Percentiles rank a stretch among this genome's conserved stretches.
These are phyloP conservation scores for Hippoglossus stenolepis DNA, from an alignment of 2,113 vertebrate species.

Conservation along the genomic window DNA sequence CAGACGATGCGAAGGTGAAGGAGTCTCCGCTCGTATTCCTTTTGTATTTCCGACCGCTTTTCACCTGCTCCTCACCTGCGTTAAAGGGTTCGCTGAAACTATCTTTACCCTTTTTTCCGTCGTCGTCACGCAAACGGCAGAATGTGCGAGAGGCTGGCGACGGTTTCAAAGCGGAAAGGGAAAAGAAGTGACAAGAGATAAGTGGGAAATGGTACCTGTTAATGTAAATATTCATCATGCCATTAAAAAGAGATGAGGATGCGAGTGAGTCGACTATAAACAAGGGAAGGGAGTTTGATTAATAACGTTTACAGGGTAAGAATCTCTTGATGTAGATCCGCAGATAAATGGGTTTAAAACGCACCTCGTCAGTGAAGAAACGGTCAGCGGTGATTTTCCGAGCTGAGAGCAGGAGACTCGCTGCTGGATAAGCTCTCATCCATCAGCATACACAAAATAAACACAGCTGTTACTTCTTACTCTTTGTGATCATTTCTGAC, in stretches of 20 bases:
- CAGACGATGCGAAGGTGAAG: slow-evolving; percentile 17
- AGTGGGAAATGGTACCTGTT: slow-evolving; percentile 1
- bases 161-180: not conserved
- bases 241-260: slow-evolving; percentile 18
- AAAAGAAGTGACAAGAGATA: not conserved
- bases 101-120: not conserved
- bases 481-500: slow-evolving; percentile 68
- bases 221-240: slow-evolving; percentile 1
- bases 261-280: slow-evolving; percentile 10
- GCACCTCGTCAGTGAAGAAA: slow-evolving; percentile 11
- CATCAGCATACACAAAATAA: slow-evolving; percentile 63
- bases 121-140: not conserved
- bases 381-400: slow-evolving; percentile 22
- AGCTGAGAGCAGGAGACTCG: slow-evolving; percentile 11
- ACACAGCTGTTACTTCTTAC: slow-evolving; percentile 75
- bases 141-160: not conserved
- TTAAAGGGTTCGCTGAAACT: too few species aligned
- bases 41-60: not conserved
- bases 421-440: not conserved
- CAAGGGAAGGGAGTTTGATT: slow-evolving; percentile 13
- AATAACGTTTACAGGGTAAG: slow-evolving; percentile 62
- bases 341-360: slow-evolving; percentile 27
- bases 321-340: slow-evolving; percentile 21
- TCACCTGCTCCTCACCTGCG: not conserved
- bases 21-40: not conserved